These are phyloP conservation scores for Brachyalestes nurse DNA, from an alignment of 2,797 vertebrate species.

Conservation along the genomic window DNA sequence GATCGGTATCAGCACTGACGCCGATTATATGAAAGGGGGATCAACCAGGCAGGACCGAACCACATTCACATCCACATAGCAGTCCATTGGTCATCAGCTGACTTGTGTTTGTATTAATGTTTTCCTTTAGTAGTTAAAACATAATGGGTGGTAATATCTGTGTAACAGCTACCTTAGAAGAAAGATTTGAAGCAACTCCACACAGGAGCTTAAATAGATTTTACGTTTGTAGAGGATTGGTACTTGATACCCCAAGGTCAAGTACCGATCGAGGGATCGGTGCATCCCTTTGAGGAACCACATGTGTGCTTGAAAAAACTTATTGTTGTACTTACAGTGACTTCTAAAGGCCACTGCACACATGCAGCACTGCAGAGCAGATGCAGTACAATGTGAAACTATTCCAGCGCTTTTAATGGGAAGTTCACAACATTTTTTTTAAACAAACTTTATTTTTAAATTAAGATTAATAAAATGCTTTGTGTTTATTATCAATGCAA, in stretches of 20 bases:
- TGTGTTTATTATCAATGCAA: too few species aligned
- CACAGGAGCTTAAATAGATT: not conserved
- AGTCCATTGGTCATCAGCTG: too few species aligned
- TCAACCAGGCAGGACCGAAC: not conserved
- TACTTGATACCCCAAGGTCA: not conserved
- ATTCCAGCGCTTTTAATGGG: too few species aligned
- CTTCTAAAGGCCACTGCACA: not conserved
- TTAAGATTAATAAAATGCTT: too few species aligned
- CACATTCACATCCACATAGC: not conserved
- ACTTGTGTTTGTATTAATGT: too few species aligned
- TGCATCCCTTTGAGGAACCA: conserved; percentile 15
- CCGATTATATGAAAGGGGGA: not conserved
- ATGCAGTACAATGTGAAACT: too few species aligned
- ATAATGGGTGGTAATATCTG: not conserved
- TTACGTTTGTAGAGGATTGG: too few species aligned
- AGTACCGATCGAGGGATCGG: not conserved
- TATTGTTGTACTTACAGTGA: conserved; percentile 38
- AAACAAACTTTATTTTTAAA: too few species aligned
- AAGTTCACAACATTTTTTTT: too few species aligned
- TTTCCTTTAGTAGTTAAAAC: not conserved
- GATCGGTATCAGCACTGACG: not conserved
- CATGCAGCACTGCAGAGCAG: too few species aligned
- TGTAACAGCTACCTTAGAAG: not conserved
- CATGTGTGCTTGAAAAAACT: not conserved
- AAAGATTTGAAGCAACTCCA: not conserved